Evolutionary conservation across 2,888 invertebrate species (phyloP).

Genomic region (Diaperis boleti): DNA sequence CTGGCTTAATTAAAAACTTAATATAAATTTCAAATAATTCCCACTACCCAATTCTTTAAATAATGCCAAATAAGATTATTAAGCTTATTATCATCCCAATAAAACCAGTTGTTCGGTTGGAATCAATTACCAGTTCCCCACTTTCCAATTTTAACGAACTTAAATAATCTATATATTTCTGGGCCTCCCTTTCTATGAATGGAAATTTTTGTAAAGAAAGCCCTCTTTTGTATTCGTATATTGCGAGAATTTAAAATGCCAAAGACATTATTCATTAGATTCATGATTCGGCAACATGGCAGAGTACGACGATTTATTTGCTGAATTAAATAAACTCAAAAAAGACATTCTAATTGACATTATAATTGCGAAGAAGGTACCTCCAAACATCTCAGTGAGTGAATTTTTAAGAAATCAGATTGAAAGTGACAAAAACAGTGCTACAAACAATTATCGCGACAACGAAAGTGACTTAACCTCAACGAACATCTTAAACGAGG

Average conservation of each 20-base stretch:
- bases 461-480: too few relatives aligned
- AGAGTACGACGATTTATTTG: too few relatives aligned
- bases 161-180: not conserved
- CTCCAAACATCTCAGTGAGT: too few relatives aligned
- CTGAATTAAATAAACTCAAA: too few relatives aligned
- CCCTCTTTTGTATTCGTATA: not conserved
- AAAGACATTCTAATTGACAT: too few relatives aligned
- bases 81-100: not conserved
- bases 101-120: not conserved
- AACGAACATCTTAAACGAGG: too few relatives aligned
- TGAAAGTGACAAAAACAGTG: too few relatives aligned
- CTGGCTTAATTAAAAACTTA: not conserved
- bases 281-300: too few relatives aligned
- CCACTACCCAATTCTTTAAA: not conserved
- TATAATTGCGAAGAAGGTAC: too few relatives aligned
- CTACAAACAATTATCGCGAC: too few relatives aligned
- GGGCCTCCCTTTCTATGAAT: not conserved
- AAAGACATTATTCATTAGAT: too few relatives aligned
- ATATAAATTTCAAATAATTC: not conserved
- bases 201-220: not conserved
- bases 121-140: not conserved
- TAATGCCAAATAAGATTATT: not conserved
- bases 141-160: not conserved
- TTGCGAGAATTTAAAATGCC: slow-evolving; percentile 50
- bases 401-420: too few relatives aligned